Evolutionary conservation across 2,113 vertebrate genomes (phyloP).

Genomic region (Daubentonia madagascariensis): DNA sequence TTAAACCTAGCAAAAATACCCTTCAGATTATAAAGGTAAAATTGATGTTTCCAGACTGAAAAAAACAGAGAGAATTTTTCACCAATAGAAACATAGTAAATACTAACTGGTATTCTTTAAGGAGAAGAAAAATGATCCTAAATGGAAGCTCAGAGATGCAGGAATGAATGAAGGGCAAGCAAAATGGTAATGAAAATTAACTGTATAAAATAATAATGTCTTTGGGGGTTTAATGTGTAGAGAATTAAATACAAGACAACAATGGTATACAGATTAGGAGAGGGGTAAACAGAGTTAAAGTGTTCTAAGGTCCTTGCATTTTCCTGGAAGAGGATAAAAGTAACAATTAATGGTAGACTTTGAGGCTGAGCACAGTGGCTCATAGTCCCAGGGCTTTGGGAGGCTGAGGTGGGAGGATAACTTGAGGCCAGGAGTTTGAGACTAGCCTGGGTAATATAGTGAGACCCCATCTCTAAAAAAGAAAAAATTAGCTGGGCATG

Average conservation of each 20-base stretch:
- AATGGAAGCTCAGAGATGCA: neutral
- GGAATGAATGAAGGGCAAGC: neutral
- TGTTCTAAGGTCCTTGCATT: neutral
- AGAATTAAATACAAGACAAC: neutral
- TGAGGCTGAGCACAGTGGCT: too few species aligned
- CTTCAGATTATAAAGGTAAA: neutral
- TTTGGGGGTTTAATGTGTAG: neutral
- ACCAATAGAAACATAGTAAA: neutral
- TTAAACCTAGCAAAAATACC: neutral
- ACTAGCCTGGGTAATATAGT: too few species aligned
- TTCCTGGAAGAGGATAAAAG: neutral
- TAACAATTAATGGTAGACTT: neutral
- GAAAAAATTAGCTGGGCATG: too few species aligned
- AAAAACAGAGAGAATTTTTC: neutral
- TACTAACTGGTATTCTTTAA: neutral
- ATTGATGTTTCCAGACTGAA: neutral
- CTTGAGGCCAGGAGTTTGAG: too few species aligned
- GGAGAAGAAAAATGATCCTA: neutral
- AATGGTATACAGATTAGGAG: neutral
- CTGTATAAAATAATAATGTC: neutral
- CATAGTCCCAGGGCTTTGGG: too few species aligned
- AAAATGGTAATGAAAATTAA: neutral
- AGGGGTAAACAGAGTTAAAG: neutral
- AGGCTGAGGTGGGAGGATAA: too few species aligned
- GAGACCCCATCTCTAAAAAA: too few species aligned